These are phyloP conservation scores for Echinops telfairi DNA, from an alignment of 2,113 vertebrate species.

Conservation along the genomic window DNA sequence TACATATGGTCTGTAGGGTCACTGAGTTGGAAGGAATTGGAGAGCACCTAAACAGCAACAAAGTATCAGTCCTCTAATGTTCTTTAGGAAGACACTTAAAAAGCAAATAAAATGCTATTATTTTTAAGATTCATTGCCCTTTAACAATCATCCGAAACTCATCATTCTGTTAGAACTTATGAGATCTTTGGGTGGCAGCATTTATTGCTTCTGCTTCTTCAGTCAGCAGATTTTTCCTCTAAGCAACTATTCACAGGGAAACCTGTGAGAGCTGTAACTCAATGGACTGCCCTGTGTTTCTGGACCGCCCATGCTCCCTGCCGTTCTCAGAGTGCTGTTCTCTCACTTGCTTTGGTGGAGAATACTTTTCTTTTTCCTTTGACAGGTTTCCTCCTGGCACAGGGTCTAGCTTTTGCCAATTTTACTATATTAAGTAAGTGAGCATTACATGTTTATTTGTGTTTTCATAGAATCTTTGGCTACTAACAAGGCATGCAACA, in stretches of 20 bases:
- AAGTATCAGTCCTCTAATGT: not conserved
- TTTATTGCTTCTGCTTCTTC: slow-evolving; percentile 18
- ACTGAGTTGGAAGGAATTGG: no score
- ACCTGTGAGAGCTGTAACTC: not conserved
- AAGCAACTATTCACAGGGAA: not conserved
- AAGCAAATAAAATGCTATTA: not conserved
- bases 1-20: no score
- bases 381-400: not conserved
- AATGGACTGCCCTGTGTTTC: not conserved
- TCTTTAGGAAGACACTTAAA: slow-evolving; percentile 35
- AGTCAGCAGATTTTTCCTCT: not conserved
- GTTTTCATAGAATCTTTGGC: slow-evolving; percentile 10
- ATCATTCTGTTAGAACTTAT: slow-evolving; percentile 12
- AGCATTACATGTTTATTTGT: not conserved
- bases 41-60: not conserved
- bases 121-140: not conserved
- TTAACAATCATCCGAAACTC: not conserved
- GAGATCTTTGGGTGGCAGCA: slow-evolving; percentile 15
- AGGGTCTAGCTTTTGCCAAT: not conserved
- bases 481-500: not conserved
- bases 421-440: not conserved
- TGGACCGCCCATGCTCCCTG: not conserved
- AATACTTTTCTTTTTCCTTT: not conserved
- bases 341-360: not conserved
- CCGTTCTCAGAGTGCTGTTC: not conserved